Evolutionary conservation across 2,113 vertebrate species (phyloP).

Genomic region (Perccottus glenii): DNA sequence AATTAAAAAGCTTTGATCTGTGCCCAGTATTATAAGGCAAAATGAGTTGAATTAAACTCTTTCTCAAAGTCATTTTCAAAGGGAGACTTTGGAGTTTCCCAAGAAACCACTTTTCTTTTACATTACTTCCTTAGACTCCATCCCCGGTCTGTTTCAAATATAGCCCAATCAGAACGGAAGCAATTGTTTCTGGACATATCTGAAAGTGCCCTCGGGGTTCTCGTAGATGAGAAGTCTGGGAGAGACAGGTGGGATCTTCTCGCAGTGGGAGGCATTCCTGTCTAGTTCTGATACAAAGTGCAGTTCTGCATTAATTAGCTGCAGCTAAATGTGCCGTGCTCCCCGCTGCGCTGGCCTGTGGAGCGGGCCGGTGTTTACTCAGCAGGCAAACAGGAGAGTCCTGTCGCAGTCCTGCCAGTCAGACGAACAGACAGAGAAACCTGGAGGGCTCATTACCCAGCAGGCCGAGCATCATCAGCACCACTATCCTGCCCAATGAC

Average conservation of each 20-base stretch:
- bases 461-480: conserved; percentile 25
- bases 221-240: background rate
- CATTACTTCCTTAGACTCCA: background rate
- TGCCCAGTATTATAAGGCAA: conserved; percentile 27
- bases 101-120: conserved; percentile 29
- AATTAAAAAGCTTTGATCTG: conserved; percentile 53
- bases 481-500: background rate
- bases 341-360: conserved; percentile 21
- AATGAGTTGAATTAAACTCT: conserved; percentile 48
- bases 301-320: conserved; percentile 52
- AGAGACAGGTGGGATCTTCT: conserved; percentile 25
- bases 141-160: conserved; percentile 4
- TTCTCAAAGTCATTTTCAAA: conserved; percentile 50
- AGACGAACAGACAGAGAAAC: conserved; percentile 30
- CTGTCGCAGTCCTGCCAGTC: conserved; percentile 46
- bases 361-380: conserved; percentile 26
- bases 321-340: conserved; percentile 31
- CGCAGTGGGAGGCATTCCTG: conserved; percentile 19
- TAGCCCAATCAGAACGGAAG: conserved; percentile 14
- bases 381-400: conserved; percentile 19
- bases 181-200: conserved; percentile 14
- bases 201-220: conserved; percentile 10
- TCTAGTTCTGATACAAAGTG: conserved; percentile 31
- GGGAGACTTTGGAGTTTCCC: conserved; percentile 12
- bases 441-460: conserved; percentile 55